These are phyloP conservation scores for Hemistola chrysoprasaria DNA, from an alignment of 2,888 invertebrate genomes.

Conservation along the genomic window DNA sequence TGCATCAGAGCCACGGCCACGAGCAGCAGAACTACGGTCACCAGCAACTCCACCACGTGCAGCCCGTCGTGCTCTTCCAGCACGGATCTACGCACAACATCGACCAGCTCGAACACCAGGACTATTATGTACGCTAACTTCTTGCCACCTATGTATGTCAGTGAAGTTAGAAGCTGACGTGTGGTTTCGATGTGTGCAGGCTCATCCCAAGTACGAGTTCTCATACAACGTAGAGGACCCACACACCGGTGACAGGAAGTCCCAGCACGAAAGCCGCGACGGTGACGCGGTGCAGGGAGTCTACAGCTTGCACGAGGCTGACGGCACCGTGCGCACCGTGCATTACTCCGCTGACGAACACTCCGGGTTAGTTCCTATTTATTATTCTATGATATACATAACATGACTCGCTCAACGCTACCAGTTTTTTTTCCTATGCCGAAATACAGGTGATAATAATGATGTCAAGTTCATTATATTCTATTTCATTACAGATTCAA, in stretches of 20 bases:
- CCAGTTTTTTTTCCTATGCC: no score
- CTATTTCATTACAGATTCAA: constrained; percentile 33
- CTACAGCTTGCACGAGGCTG: constrained; percentile 70
- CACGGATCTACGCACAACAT: constrained; percentile 2
- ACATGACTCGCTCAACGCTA: constrained; percentile 36
- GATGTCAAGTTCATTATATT: not conserved
- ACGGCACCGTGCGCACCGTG: constrained; percentile 65
- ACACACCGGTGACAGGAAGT: constrained; percentile 79
- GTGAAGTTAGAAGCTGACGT: no score
- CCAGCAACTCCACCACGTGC: constrained; percentile 2
- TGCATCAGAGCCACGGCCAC: constrained; percentile 43
- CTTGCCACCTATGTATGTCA: not conserved
- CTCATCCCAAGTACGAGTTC: constrained; percentile 43
- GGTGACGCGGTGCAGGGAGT: constrained; percentile 82
- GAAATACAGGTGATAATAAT: no score
- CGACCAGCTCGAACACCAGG: constrained; percentile 6
- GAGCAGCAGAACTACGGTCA: constrained; percentile 2
- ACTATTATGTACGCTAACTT: constrained; percentile 7
- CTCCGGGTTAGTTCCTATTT: constrained; percentile 34
- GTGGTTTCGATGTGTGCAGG: constrained; percentile 4
- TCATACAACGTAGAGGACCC: constrained; percentile 77
- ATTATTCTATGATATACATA: constrained; percentile 12
- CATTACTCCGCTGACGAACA: constrained; percentile 67
- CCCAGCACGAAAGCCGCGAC: constrained; percentile 73
- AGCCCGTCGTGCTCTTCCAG: constrained; percentile 4